These are phyloP conservation scores for Epinephelus coioides DNA, from an alignment of 2,797 vertebrate genomes.

Conservation along the genomic window DNA sequence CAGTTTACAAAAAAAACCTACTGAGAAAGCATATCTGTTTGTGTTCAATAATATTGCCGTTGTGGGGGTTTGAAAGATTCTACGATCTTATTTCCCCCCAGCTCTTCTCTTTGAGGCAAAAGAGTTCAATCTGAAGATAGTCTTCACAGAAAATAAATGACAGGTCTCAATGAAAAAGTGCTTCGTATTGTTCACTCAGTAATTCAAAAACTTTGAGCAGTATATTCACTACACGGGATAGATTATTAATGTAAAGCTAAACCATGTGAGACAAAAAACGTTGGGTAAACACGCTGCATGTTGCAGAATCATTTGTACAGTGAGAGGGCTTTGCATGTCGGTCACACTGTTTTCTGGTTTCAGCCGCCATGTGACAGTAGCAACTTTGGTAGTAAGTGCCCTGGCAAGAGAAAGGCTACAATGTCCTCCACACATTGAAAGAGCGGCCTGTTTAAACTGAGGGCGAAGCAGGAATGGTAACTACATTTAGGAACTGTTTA, in stretches of 20 bases:
- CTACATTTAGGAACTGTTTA: slow-evolving; percentile 60
- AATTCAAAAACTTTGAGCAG: slow-evolving; percentile 73
- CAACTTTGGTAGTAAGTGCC: slow-evolving; percentile 64
- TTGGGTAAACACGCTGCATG: slow-evolving; percentile 60
- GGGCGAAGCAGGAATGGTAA: slow-evolving; percentile 40
- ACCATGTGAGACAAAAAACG: slow-evolving; percentile 66
- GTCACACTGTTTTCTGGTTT: slow-evolving; percentile 37
- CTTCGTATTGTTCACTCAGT: slow-evolving; percentile 75
- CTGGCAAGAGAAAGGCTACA: slow-evolving; percentile 35
- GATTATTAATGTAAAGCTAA: slow-evolving; percentile 72
- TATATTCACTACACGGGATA: slow-evolving; percentile 73
- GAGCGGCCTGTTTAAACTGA: slow-evolving; percentile 45
- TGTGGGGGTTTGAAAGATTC: slow-evolving; percentile 45
- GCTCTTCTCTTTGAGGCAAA: slow-evolving; percentile 59
- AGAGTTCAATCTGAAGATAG: slow-evolving; percentile 42
- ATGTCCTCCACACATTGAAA: slow-evolving; percentile 42
- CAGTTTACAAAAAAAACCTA: slow-evolving; percentile 51
- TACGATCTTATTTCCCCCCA: slow-evolving; percentile 38
- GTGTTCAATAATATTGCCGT: slow-evolving; percentile 72
- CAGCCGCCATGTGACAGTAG: slow-evolving; percentile 51
- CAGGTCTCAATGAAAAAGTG: slow-evolving; percentile 77
- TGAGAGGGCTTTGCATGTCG: slow-evolving; percentile 59
- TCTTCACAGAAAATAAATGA: slow-evolving; percentile 67
- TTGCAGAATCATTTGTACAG: slow-evolving; percentile 71
- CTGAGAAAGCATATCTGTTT: slow-evolving; percentile 54